Base-by-base conservation (phyloP, 2,888 invertebrate species). In the Eupithecia exiguata region DNA sequence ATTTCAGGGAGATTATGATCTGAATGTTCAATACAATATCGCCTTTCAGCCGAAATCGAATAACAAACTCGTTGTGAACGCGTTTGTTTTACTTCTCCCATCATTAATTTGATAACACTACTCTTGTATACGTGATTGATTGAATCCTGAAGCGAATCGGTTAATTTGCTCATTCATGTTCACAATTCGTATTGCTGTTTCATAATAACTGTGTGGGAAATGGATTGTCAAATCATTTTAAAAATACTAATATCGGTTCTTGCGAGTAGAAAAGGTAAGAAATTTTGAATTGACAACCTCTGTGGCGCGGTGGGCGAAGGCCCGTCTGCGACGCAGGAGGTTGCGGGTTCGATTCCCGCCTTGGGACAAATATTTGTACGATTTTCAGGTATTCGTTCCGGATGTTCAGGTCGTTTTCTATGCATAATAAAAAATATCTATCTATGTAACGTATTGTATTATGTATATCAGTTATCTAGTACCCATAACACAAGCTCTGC, bases 81-180 rank as follows among this genome's bases (percentile, higher is more conserved):
- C 66, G 46, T 74, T 75, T 76, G 76, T 77, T 76, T 74, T 71
- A 58, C 70, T 74, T 71, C 61, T 63, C 71, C 58, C 66, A 72
- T 75, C 71, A 73, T 68, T 69, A 53, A 71, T 78, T 77, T 71
- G 73, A 78, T 77, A 78, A 72, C 74, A 65, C 68, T 78, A 75
- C 77, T 72, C 38, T 63, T 69, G 74, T 77, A 43, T 74, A 53
- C 46, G 68, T 68, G 68, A 74, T 71, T 71, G 74, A 74, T 74
- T 68, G 53, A 36, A 53, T 36, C 49, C 14, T 21, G 65, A 69
- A 62, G 35, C 66, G 46, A 71, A 74, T 74, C 65, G 70, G 67
- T 74, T 69, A 68, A 66, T 72, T 68, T 53, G 16, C 12, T 70
- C 16, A 61, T 69, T 62, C 16, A 62, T 62, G 35, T 62, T 62